Evolutionary conservation across 2,888 invertebrate species (phyloP).

Genomic region (Cataglyphis cursor): DNA sequence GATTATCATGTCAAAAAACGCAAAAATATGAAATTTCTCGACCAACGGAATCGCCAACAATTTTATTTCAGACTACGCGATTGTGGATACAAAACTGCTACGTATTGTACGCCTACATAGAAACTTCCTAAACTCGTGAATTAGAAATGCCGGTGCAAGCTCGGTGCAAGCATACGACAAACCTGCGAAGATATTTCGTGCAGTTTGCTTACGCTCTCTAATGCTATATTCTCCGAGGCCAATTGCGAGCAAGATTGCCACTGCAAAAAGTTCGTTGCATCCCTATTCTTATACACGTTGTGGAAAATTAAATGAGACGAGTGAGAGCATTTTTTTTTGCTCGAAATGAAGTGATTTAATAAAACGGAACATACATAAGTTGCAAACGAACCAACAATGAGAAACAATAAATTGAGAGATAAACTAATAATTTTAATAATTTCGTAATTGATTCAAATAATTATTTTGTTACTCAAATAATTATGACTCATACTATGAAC

Average conservation of each 20-base stretch:
- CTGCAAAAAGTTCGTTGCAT: conserved; percentile 23
- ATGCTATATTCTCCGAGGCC: conserved; percentile 27
- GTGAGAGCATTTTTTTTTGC: neutral
- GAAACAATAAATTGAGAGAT: conserved; percentile 1
- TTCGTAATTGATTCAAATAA: neutral
- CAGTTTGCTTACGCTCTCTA: conserved; percentile 21
- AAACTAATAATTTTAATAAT: neutral
- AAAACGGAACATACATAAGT: neutral
- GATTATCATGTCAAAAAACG: neutral
- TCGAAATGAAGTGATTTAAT: neutral
- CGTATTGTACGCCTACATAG: conserved; percentile 60
- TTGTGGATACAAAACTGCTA: conserved; percentile 29
- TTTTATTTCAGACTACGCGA: conserved; percentile 53
- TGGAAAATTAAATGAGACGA: conserved; percentile 46
- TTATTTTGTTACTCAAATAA: neutral
- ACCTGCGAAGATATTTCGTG: conserved; percentile 38
- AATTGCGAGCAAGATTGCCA: conserved; percentile 42
- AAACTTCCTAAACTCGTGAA: conserved; percentile 74
- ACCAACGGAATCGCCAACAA: conserved; percentile 33
- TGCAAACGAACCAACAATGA: neutral
- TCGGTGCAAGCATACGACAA: conserved; percentile 30
- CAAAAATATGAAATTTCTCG: conserved; percentile 36
- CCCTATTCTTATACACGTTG: neutral
- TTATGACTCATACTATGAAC: neutral
- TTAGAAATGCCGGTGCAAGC: conserved; percentile 75